Base-by-base conservation (phyloP, 2,797 vertebrate species). In the Hafferia zeledoni region DNA sequence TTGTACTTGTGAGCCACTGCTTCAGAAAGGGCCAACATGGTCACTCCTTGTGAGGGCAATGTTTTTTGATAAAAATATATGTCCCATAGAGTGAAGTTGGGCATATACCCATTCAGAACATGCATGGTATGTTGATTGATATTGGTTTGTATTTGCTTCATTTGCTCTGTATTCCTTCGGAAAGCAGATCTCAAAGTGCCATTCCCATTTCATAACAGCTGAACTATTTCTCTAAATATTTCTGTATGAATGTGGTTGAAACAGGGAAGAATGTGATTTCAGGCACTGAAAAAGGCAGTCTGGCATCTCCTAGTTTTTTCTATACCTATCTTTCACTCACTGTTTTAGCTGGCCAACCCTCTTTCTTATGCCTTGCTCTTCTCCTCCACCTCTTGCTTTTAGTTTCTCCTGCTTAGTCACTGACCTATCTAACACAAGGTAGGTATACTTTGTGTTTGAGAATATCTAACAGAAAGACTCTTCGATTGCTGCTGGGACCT, bases 401-500 rank as follows among this genome's bases (percentile, higher is more conserved):
- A 13, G 11, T 69, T 76, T 72, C 30, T 80, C 3, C 5, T 9
- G 2, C 37, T 80, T 68, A 19, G 18, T 47, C 31, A 28, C 30
- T 56, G 35, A 33, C 18, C 6, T 63, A 5, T 55, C 53, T 52
- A 80, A 70, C 30, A 47, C 11, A 13, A 0, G 0, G 11, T 31
- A 35, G 0, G 9, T 33, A 35, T 16, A 33, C 0, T 47, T 86
- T 24, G 4, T 75, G 12, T n/a, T 87, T 83, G 49, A 74, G 31
- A 84, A 82, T n/a, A 10, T 9, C 7, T 33, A 65, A 17, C 13
- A 76, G 24, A 89, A 82, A 59, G 19, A 55, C 6, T 28, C 44
- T 68, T 91, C 30, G 13, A 11, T 41, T 60, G 31, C 5, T 56
- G 9, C 25, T 64, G 23, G 30, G 25, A 70, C 18, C 1, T 67